Conservation (phyloP, 2,113 vertebrate genomes). For the Podarcis cretensis region DNA sequence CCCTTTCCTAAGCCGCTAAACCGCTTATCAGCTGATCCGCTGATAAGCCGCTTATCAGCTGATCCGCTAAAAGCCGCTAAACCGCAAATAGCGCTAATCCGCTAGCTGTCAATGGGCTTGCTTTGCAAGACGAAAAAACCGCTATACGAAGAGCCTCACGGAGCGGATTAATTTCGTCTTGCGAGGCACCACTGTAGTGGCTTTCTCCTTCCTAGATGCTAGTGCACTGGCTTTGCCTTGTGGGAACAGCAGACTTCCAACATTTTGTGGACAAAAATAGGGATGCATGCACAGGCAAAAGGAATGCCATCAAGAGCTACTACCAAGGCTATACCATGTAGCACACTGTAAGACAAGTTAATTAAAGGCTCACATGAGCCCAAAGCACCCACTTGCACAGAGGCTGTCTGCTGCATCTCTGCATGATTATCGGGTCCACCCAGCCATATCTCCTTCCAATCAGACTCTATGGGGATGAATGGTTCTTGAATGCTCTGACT, state of each 20-base stretch:
- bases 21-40: too few species aligned
- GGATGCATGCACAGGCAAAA: background rate
- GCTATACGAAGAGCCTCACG: too few species aligned
- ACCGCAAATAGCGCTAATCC: too few species aligned
- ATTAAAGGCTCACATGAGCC: background rate
- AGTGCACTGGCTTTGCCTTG: background rate
- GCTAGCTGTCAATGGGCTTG: too few species aligned
- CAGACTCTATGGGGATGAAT: background rate
- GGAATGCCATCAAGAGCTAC: too few species aligned
- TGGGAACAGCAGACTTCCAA: background rate
- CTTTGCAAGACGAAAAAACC: too few species aligned
- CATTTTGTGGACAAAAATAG: background rate
- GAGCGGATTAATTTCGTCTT: too few species aligned
- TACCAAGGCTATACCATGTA: too few species aligned
- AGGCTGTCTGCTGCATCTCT: background rate
- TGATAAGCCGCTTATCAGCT: too few species aligned
- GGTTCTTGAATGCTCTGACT: background rate
- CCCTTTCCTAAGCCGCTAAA: too few species aligned
- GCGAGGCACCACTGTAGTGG: too few species aligned
- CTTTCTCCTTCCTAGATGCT: background rate
- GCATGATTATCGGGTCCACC: background rate
- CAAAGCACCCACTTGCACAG: background rate
- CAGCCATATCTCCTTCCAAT: background rate
- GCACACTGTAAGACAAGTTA: background rate
- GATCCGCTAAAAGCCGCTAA: too few species aligned